A percentile compares a stretch with the other conserved stretches of the same genome.
These are phyloP conservation scores for Anableps anableps DNA, from an alignment of 2,797 vertebrate species.

Conservation along the genomic window DNA sequence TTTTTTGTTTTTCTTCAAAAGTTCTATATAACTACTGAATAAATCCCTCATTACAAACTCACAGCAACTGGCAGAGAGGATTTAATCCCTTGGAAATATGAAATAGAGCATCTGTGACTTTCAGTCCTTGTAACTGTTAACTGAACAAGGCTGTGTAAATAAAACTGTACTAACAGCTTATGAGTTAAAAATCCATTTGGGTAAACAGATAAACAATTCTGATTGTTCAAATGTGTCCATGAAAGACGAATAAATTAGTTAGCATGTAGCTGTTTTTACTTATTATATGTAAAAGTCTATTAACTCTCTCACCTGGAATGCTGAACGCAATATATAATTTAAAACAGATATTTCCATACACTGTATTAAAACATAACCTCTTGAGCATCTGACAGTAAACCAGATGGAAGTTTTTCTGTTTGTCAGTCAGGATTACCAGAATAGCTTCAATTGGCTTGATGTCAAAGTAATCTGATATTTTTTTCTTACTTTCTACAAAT, in stretches of 20 bases:
- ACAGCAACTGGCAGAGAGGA: background rate
- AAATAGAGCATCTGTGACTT: constrained; percentile 18
- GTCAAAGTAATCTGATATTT: background rate
- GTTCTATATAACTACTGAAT: background rate
- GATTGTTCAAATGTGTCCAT: background rate
- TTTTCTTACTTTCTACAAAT: background rate
- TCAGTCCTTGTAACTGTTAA: background rate
- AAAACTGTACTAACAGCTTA: background rate
- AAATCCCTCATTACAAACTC: constrained; percentile 8
- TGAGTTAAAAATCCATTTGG: constrained; percentile 6
- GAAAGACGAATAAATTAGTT: background rate
- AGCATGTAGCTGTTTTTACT: background rate
- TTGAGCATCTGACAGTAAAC: background rate
- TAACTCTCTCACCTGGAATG: background rate
- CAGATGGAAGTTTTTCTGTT: background rate
- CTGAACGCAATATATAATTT: background rate
- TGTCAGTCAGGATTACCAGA: background rate
- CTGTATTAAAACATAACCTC: background rate
- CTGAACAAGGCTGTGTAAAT: background rate
- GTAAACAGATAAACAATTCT: constrained; percentile 1
- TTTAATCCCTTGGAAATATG: constrained; percentile 15
- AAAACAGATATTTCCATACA: background rate
- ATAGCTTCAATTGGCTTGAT: background rate
- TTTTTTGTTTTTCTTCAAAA: background rate
- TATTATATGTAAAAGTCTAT: background rate